Evolutionary conservation across 1,140 invertebrate species (phyloP), one percentile per base, ranked within the genome.

Genomic region (Ladona fulva): DNA sequence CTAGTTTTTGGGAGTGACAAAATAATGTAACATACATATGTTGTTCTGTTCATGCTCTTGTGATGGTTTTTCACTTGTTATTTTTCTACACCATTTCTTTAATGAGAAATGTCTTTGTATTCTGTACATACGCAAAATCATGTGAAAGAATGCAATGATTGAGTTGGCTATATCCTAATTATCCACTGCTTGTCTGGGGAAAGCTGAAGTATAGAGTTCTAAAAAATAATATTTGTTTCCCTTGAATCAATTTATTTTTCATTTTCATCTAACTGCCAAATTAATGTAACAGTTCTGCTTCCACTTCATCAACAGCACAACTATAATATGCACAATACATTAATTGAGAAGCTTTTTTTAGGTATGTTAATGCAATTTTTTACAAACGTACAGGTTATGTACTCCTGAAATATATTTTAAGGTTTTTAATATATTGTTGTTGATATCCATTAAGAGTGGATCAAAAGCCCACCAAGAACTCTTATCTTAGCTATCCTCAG

Each of bases 51-150:
- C 78, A 79, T 77, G 78, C 78, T 79, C 78, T 79, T 77, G 76
- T 77, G 59, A 59, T 79, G 76, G 77, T 66, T 77, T 77, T 77
- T 77, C 78, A 79, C 78, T 79, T 77, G 78, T 79, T 79, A 79
- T 77, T 79, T 79, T 79, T 79, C 74, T 79, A 79, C 78, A 79
- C 78, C 24, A 59, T 77, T 79, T 79, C 76, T 75, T 76, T 22
- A 3, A 66, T 6, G 16, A 76, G 42, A 75, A 76, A 76, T 76
- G 42, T 76, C 75, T 76, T 76, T 76, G 75, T 76, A 76, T 76
- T 25, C 75, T 76, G 24, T 37, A 76, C 25, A 76, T 76, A 76
- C 16, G 75, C 75, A 76, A 75, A 73, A 75, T 14, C 75, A n/a
- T 42, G 75, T 76, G 75, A 25, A 42, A 37, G 42, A 29, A 42